Evolutionary conservation across 1,140 invertebrate genomes (phyloP).

Genomic region (Aphis gossypii): DNA sequence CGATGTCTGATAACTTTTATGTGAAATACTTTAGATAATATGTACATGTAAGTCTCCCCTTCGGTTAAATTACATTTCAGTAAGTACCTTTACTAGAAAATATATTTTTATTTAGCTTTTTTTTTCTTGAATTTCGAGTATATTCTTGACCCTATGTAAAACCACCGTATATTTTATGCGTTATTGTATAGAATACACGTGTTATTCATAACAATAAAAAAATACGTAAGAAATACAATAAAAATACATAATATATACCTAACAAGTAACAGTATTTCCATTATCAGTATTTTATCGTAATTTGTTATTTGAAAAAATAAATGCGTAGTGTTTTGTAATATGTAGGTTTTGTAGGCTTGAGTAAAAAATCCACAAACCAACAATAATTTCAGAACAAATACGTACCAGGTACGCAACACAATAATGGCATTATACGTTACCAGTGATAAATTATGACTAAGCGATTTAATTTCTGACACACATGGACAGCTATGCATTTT

Average conservation of each 20-base stretch:
- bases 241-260: slow-evolving; percentile 2
- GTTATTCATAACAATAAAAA: background rate
- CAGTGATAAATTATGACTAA: background rate
- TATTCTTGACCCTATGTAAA: background rate
- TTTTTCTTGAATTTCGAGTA: background rate
- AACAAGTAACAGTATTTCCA: background rate
- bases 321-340: background rate
- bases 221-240: background rate
- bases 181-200: background rate
- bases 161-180: background rate
- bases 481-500: background rate
- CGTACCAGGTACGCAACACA: slow-evolving; percentile 3
- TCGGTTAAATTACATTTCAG: background rate
- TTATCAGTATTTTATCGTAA: background rate
- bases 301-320: background rate
- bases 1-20: background rate
- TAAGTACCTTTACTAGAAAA: background rate
- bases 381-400: background rate
- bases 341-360: background rate
- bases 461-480: background rate
- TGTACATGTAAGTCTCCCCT: background rate
- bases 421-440: background rate
- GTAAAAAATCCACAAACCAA: background rate
- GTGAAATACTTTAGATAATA: background rate
- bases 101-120: slow-evolving; percentile 20